A percentile compares a stretch with the other conserved stretches of the same genome.
Conservation (phyloP, 2,113 vertebrate genomes). For the Actenoides hombroni region DNA sequence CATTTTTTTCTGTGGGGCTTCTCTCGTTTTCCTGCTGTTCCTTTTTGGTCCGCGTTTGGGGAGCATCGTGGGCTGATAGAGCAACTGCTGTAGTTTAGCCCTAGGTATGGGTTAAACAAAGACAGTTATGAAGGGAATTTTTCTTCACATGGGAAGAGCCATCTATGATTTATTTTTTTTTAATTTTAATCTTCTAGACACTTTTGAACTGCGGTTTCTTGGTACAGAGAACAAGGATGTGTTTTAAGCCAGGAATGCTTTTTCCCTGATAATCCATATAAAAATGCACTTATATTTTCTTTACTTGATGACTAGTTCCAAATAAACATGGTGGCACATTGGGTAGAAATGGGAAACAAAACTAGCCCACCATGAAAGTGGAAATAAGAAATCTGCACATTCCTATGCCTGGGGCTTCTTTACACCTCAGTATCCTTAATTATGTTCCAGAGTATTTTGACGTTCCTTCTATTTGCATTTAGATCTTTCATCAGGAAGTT, state of each 20-base stretch:
- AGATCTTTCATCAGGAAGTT: slow-evolving; percentile 65
- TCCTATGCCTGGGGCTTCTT: slow-evolving; percentile 45
- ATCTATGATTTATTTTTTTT: background rate
- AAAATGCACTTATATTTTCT: background rate
- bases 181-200: background rate
- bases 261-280: background rate
- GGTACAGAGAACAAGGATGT: background rate
- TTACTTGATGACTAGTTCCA: background rate
- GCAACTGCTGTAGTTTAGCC: background rate
- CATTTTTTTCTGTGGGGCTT: too few species aligned
- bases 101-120: background rate
- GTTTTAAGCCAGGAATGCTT: background rate
- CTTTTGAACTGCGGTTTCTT: background rate
- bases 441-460: slow-evolving; percentile 34
- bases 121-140: background rate
- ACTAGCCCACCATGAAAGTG: slow-evolving; percentile 28
- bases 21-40: background rate
- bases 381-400: slow-evolving; percentile 31
- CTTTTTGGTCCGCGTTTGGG: background rate
- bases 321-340: background rate
- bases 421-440: slow-evolving; percentile 51
- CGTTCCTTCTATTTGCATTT: slow-evolving; percentile 33
- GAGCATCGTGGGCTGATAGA: background rate
- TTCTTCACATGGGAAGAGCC: background rate
- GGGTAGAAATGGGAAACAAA: background rate